Evolutionary conservation across 2,113 vertebrate genomes (phyloP).

Genomic region (Nibea albiflora): DNA sequence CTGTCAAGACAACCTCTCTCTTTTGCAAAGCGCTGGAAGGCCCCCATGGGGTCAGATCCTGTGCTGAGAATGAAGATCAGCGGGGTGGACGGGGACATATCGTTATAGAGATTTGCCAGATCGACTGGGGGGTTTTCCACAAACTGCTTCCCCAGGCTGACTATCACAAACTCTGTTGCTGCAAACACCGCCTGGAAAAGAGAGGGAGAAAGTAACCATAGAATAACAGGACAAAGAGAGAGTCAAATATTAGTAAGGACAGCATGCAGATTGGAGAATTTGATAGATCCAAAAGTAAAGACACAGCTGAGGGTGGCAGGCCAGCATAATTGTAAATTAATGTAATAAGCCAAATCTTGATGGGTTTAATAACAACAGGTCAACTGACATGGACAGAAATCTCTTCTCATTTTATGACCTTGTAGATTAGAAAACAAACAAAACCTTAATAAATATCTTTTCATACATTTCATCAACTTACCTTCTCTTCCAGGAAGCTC

Average conservation of each 20-base stretch:
- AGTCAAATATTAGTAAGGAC: not conserved
- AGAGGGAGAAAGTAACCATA: not conserved
- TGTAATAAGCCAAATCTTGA: not conserved
- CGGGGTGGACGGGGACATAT: slow-evolving; percentile 84
- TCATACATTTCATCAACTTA: slow-evolving; percentile 34
- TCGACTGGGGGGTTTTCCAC: slow-evolving; percentile 87
- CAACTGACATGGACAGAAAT: not conserved
- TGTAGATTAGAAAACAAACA: not conserved
- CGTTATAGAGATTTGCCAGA: slow-evolving; percentile 86
- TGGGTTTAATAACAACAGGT: not conserved
- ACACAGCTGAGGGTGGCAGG: not conserved
- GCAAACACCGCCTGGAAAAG: slow-evolving; percentile 83
- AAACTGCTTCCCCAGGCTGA: slow-evolving; percentile 85
- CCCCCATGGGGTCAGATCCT: slow-evolving; percentile 88
- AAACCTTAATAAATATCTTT: not conserved
- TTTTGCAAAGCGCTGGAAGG: slow-evolving; percentile 89
- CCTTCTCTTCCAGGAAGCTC: slow-evolving; percentile 87
- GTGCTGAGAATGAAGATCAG: slow-evolving; percentile 89
- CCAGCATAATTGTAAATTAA: not conserved
- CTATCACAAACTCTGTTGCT: slow-evolving; percentile 87
- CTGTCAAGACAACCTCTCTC: slow-evolving; percentile 85
- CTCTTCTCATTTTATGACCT: not conserved
- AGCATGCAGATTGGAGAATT: not conserved
- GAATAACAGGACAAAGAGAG: not conserved
- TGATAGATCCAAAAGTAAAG: not conserved